phyloP scores from a whole-genome alignment of 2,113 vertebrate genomes.

The Crotalus viridis region DNA sequence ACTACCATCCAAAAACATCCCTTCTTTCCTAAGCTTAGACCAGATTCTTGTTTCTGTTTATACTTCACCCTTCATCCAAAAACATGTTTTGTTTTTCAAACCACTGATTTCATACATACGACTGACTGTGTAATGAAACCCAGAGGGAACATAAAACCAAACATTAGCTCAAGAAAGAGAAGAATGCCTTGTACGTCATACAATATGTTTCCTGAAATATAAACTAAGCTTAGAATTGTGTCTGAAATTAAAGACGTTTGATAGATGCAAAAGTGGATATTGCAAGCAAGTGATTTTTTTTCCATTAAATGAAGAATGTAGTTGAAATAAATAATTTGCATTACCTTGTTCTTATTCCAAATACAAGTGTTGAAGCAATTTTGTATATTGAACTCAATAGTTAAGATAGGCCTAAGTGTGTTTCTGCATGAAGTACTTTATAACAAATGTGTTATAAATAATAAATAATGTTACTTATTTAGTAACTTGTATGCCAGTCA shows the following conservation, averaged over 20 bases:
- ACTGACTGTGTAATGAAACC: background rate
- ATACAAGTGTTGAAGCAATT: background rate
- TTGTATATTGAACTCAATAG: background rate
- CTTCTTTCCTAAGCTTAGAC: background rate
- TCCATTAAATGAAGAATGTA: background rate
- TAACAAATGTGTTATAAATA: background rate
- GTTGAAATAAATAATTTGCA: background rate
- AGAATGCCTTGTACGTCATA: background rate
- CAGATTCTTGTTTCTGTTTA: background rate
- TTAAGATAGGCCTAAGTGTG: background rate
- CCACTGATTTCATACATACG: background rate
- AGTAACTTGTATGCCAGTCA: background rate
- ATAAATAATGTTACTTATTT: background rate
- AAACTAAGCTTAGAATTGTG: background rate
- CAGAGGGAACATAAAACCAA: background rate
- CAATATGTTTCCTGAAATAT: constrained; percentile 10
- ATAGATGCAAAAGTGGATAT: background rate
- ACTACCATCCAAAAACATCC: background rate
- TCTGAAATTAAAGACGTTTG: constrained; percentile 8
- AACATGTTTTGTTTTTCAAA: background rate
- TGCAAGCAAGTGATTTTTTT: background rate
- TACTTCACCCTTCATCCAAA: background rate
- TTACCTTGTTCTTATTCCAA: background rate
- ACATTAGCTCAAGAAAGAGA: background rate
- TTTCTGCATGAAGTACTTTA: background rate